Evolutionary conservation across 2,797 vertebrate genomes (phyloP).

Genomic region (Falco naumanni): DNA sequence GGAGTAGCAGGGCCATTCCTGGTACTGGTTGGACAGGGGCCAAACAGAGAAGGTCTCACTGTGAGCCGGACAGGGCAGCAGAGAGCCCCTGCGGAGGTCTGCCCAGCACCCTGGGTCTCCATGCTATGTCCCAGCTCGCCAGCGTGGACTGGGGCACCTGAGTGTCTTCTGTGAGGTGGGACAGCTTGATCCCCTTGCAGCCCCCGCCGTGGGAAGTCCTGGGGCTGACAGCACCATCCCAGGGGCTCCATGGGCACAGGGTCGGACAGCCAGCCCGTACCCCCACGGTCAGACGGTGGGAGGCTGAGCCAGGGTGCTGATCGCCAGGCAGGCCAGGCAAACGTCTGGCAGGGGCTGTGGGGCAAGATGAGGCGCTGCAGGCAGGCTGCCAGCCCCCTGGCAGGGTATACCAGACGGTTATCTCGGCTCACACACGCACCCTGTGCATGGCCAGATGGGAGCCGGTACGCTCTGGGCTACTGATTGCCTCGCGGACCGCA

Average conservation of each 20-base stretch:
- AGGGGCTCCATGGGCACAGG: background rate
- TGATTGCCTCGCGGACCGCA: slow-evolving; percentile 28
- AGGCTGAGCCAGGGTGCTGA: rapidly evolving
- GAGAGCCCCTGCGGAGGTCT: background rate
- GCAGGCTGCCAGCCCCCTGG: slow-evolving; percentile 26
- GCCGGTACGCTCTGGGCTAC: background rate
- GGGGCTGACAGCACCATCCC: rapidly evolving
- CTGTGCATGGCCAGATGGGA: slow-evolving; percentile 28
- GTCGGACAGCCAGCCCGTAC: rapidly evolving
- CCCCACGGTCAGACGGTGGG: rapidly evolving
- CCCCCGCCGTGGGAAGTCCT: background rate
- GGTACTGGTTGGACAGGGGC: slow-evolving; percentile 51
- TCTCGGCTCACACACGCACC: slow-evolving; percentile 36
- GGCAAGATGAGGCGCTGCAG: slow-evolving; percentile 2
- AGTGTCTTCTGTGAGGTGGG: background rate
- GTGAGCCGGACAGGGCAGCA: background rate
- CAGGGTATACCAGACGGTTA: slow-evolving; percentile 14
- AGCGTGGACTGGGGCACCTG: rapidly evolving
- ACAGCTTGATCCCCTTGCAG: rapidly evolving
- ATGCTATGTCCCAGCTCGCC: rapidly evolving
- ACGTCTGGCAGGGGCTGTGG: background rate
- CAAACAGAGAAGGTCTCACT: background rate
- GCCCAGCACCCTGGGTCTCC: rapidly evolving
- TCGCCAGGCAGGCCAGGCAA: background rate
- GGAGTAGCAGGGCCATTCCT: slow-evolving; percentile 66